Base-by-base conservation (phyloP, 2,113 vertebrate genomes). In the Sinocyclocheilus maitianheensis region DNA sequence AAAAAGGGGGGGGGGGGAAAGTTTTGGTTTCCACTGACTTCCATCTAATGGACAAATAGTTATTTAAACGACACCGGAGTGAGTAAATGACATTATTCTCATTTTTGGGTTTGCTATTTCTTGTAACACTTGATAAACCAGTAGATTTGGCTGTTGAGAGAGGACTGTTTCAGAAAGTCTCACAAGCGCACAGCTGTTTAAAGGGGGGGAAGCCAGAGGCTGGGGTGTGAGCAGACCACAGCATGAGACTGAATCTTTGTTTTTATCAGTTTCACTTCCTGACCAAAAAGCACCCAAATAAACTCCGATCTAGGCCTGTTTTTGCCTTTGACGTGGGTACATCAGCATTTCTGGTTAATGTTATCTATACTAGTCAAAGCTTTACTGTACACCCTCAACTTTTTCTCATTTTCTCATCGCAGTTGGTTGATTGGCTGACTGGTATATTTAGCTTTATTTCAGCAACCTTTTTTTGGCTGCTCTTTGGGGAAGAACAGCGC, bases 251-350 rank as follows among this genome's bases (percentile, higher is more conserved):
- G 37, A 60, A 83, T 63, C 80, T 83, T 79, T 81, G 87, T 85
- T 85, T 88, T 88, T 72, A 86, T 86, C 80, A 53, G 34, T 81
- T 62, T 85, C 20, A 63, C 48, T 88, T 85, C 77, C 83, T 81
- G 84, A 72, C 69, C 65, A 62, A 84, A 60, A 6, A 82, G 43
- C 43, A n/a, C n/a, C 81, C 30, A 53, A 18, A 13, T 79, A 30
- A 84, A 65, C 51, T 63, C n/a, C 12, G 16, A 30, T 10, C 34
- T 26, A 46, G 22, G 13, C 8, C 37, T 82, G 62, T 22, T 69
- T 82, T 82, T 69, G 24, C 43, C 43, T 51, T 48, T 77, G 24
- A 77, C 14, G 24, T 51, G 11, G 43, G n/a, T 40, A 30, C 0
- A 60, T 20, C 53, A 40, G 20, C 26, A 1, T 60, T 79, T 65